Evolutionary conservation across 2,888 invertebrate genomes (phyloP), one percentile per base, ranked within the genome.

Genomic region (Rotaria magnacalcarata): DNA sequence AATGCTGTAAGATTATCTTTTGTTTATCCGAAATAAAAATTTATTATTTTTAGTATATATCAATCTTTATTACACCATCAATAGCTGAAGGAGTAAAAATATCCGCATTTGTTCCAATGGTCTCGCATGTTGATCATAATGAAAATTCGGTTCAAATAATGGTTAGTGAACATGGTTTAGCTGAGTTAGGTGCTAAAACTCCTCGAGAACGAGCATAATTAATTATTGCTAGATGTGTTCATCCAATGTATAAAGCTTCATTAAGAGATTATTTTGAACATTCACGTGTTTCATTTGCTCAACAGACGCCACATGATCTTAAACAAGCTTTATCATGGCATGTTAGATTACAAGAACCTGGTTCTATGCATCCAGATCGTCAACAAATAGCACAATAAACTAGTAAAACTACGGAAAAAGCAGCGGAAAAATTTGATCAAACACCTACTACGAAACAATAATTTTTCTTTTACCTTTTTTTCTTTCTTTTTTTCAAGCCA

Each of bases 301-400:
- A 84, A 84, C 84, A 84, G 47, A 84, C 84, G n/a, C 84, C 84
- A 50, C 84, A 84, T 50, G 84, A 84, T 84, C n/a, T 84, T 3
- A 47, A n/a, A n/a, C 19, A 16, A 50, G 84, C 47, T 2, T 27
- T 84, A 19, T 24, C 43, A n/a, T 84, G 84, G 84, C 84, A 84
- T 47, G 27, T 50, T 24, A 84, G 84, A 84, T 47, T 50, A 47
- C 24, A n/a, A 84, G n/a, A 50, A 50, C 47, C 47, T n/a, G 84
- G 84, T 19, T 84, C 84, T 4, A 84, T 84, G 84, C 84, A 34
- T 10, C 24, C 21, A 2, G 84, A 19, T 34, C 34, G 16, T 34
- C 27, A 27, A 34, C 0, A 14, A n/a, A n/a, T n/a, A n/a, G n/a
- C n/a, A n/a, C n/a, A n/a, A 34, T 0, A 11, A 34, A 27, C 34